Evolutionary conservation across 2,797 vertebrate species (phyloP), one percentile per base, ranked within the genome.

Genomic region (Hyperoplus immaculatus): DNA sequence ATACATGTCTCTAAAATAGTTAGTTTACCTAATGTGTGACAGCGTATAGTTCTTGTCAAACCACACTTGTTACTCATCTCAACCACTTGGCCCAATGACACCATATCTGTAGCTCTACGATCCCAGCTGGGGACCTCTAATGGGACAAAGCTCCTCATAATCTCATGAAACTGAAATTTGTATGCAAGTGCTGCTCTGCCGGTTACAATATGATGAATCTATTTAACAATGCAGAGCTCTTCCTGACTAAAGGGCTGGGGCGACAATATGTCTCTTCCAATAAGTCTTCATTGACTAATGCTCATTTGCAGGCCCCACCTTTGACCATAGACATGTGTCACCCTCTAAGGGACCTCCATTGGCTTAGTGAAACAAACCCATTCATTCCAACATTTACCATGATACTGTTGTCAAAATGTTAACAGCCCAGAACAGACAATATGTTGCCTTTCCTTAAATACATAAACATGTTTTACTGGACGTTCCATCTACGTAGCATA

Each of bases 151-250:
- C 50, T 54, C 16, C 43, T 66, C 56, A 59, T 81, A 64, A 64
- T 49, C 47, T 64, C 54, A 77, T 69, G 16, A 83, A 78, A 51
- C 47, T 0, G 1, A 65, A 46, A 83, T 79, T 53, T 12, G 36
- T 47, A 82, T 82, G 58, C 51, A 64, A 70, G 69, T 51, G 43
- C 55, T 67, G 49, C 50, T 58, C 54, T 57, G 53, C 38, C 69
- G 60, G 41, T 64, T 78, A 57, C 71, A 69, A 21, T 77, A 47
- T 47, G 54, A 80, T 77, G 53, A 72, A 78, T 61, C 36, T 14
- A 64, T 80, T 79, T 77, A 81, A 86, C 63, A 45, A 7, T 64
- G 49, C 57, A 73, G 57, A 72, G 49, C 46, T 46, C 21, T 56
- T 18, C 3, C 49, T 51, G 29, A 53, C 15, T 16, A 11, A 66